Percentiles rank a stretch among this genome's conserved stretches.
Conservation (phyloP, 2,113 vertebrate species). For the Balaeniceps rex region DNA sequence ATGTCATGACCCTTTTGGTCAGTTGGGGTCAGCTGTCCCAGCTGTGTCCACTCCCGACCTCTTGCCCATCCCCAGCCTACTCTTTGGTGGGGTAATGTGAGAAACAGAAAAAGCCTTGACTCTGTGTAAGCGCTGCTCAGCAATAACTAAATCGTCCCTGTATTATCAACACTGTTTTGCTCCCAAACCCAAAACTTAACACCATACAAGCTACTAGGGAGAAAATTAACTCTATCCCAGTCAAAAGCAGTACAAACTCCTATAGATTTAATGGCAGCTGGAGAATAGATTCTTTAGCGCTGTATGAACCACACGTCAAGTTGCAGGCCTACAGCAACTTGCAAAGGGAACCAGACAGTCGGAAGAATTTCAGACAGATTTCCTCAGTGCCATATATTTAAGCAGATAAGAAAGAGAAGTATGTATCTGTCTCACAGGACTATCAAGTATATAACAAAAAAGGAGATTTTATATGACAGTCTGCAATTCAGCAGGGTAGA, state of each 20-base stretch:
- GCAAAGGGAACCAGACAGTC: not conserved
- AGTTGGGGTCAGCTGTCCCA: not conserved
- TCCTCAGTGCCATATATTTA: not conserved
- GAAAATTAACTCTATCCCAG: not conserved
- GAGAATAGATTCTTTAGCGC: not conserved
- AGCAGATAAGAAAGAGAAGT: not conserved
- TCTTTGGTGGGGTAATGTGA: rapidly evolving
- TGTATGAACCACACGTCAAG: not conserved
- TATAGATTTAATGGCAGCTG: not conserved
- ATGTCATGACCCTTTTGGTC: not conserved
- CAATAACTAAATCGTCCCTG: not conserved
- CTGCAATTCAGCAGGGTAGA: not conserved
- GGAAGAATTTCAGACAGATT: not conserved
- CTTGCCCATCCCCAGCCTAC: no score
- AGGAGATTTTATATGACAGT: not conserved
- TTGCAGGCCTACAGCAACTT: not conserved
- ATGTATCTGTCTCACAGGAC: not conserved
- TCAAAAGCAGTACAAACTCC: not conserved
- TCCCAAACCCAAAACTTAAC: not conserved
- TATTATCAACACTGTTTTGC: not conserved
- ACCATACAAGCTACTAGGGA: not conserved
- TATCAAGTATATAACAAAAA: not conserved
- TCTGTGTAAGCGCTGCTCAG: not conserved
- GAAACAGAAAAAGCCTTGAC: not conserved
- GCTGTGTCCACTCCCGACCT: not conserved